phyloP scores from a whole-genome alignment of 1,140 invertebrate genomes.

The Drosophila chauvacae region DNA sequence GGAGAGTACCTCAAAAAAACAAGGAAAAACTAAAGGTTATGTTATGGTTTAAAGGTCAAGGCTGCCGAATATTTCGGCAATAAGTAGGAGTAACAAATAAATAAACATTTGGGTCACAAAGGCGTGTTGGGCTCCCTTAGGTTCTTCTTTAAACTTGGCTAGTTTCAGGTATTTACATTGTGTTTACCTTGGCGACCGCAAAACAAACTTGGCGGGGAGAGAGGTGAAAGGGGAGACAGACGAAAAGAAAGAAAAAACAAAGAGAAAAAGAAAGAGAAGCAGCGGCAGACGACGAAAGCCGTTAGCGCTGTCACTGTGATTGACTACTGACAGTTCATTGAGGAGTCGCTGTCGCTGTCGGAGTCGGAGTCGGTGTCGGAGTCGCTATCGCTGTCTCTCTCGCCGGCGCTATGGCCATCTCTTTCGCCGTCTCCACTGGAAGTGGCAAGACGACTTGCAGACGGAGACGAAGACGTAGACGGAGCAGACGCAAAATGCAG shows the following conservation, averaged over 20 bases:
- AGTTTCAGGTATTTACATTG: conserved; percentile 25
- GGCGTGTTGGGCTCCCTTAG: background rate
- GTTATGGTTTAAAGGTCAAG: background rate
- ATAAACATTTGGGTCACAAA: conserved; percentile 15
- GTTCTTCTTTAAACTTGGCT: conserved; percentile 2
- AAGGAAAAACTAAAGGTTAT: too few species aligned
- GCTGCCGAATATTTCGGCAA: background rate
- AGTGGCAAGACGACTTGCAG: conserved; percentile 6
- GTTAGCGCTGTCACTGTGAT: conserved; percentile 55
- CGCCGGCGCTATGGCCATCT: conserved; percentile 3
- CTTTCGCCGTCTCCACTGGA: conserved; percentile 1
- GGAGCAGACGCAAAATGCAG: conserved; percentile 22
- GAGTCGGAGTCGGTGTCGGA: background rate
- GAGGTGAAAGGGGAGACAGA: background rate
- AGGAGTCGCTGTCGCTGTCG: conserved; percentile 23
- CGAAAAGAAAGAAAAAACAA: background rate
- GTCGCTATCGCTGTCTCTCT: conserved; percentile 12
- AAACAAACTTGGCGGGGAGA: conserved; percentile 14
- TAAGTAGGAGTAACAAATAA: conserved; percentile 1
- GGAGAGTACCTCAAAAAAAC: background rate
- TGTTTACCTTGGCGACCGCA: conserved; percentile 27
- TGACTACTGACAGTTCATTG: conserved; percentile 55
- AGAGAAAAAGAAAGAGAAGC: conserved; percentile 4
- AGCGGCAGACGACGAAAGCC: conserved; percentile 43
- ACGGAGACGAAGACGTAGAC: conserved; percentile 4